A percentile compares a stretch with the other conserved stretches of the same genome.
phyloP scores from a whole-genome alignment of 2,888 invertebrate genomes.

The Drosophila neonasuta region DNA sequence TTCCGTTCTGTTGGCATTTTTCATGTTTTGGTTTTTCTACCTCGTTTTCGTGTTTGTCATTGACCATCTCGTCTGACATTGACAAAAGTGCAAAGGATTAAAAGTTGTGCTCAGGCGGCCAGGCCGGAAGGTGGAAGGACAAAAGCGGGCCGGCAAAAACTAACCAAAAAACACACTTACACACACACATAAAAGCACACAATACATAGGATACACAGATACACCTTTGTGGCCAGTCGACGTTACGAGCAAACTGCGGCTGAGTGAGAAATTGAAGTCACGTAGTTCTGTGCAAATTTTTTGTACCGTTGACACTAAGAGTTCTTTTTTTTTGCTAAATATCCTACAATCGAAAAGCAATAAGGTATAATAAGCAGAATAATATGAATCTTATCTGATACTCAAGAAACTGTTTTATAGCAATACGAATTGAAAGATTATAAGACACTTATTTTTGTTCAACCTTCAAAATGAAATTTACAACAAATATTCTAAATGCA shows the following conservation, averaged over 20 bases:
- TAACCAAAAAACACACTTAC: conserved; percentile 20
- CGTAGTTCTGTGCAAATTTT: conserved; percentile 70
- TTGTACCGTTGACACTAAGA: conserved; percentile 54
- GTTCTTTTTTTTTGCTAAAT: conserved; percentile 28
- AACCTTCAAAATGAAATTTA: no score
- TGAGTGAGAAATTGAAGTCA: conserved; percentile 72
- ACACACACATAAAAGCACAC: conserved; percentile 7
- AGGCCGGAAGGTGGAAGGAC: no score
- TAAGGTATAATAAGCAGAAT: not conserved
- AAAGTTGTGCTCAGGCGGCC: conserved; percentile 57
- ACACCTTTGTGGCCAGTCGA: conserved; percentile 33
- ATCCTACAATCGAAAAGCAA: conserved; percentile 4
- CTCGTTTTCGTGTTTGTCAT: conserved; percentile 54
- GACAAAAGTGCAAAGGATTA: conserved; percentile 75
- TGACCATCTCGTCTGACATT: conserved; percentile 64
- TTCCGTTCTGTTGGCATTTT: conserved; percentile 18
- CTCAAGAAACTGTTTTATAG: no score
- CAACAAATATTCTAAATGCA: no score
- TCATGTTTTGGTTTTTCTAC: conserved; percentile 29
- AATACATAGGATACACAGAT: conserved; percentile 11
- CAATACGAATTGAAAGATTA: no score
- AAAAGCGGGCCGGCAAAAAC: not conserved
- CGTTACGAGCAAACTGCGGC: conserved; percentile 34
- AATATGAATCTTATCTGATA: no score
- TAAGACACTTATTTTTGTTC: no score